Conservation (phyloP, 2,113 vertebrate species). For the Pseudorasbora parva region DNA sequence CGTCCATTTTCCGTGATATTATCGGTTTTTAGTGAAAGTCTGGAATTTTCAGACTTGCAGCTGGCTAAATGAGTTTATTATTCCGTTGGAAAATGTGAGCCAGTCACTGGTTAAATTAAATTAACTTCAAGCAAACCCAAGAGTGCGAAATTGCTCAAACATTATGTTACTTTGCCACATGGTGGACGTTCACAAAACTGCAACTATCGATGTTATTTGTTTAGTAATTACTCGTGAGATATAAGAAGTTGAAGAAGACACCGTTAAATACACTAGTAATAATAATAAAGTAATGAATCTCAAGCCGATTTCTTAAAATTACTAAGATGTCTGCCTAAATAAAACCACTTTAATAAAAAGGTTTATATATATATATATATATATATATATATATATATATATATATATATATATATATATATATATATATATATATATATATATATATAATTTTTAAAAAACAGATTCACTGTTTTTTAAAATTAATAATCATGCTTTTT, state of each 20-base stretch:
- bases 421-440: no score
- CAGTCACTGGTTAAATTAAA: not conserved
- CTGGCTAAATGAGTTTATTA: not conserved
- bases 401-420: no score
- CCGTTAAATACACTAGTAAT: no score
- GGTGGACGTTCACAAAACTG: slow-evolving; percentile 17
- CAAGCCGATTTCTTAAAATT: no score
- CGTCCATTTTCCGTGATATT: not conserved
- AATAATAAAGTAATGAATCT: no score
- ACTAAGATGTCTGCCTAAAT: no score
- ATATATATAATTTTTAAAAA: no score
- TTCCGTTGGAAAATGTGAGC: not conserved
- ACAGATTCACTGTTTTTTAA: no score
- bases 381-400: no score
- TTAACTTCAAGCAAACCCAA: not conserved
- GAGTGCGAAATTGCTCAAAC: not conserved
- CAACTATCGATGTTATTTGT: not conserved
- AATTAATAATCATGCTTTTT: no score
- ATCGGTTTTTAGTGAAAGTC: not conserved
- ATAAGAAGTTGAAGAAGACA: not conserved
- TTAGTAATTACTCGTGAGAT: not conserved
- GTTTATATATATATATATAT: no score
- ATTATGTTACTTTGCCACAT: slow-evolving; percentile 18
- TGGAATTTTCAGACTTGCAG: not conserved
- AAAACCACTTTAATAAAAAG: no score